Conservation (phyloP, 2,797 vertebrate species). For the Anguilla pacifica region DNA sequence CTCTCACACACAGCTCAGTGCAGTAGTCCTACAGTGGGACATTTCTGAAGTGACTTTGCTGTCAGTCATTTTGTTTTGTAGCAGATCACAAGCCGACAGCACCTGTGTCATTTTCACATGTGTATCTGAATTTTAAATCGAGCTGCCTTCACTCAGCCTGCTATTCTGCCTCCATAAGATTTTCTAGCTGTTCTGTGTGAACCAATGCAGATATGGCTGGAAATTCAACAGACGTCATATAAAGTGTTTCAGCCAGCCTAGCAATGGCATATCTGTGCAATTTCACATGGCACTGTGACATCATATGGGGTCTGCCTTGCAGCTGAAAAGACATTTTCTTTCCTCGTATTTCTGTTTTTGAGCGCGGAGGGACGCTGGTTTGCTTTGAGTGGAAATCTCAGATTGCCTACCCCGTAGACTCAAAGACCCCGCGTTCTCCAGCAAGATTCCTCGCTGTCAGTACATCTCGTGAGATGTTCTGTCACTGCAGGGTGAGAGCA, state of each 20-base stretch:
- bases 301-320: background rate
- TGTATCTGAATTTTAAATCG: background rate
- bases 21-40: background rate
- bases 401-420: background rate
- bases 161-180: background rate
- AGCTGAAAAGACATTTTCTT: background rate
- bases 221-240: background rate
- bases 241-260: background rate
- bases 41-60: background rate
- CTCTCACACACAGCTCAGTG: background rate
- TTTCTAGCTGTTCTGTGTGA: background rate
- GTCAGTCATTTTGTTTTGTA: background rate
- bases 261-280: background rate
- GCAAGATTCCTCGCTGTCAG: background rate
- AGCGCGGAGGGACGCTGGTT: background rate
- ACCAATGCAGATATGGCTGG: background rate
- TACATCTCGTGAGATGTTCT: background rate
- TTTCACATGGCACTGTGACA: background rate
- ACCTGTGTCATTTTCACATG: background rate
- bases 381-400: background rate
- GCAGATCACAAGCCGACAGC: background rate
- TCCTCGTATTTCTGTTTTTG: background rate
- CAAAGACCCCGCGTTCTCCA: background rate
- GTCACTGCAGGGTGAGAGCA: background rate
- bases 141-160: background rate